A percentile compares a stretch with the other conserved stretches of the same genome.
Evolutionary conservation across 2,113 vertebrate species (phyloP).

Genomic region (Limnothrissa miodon): DNA sequence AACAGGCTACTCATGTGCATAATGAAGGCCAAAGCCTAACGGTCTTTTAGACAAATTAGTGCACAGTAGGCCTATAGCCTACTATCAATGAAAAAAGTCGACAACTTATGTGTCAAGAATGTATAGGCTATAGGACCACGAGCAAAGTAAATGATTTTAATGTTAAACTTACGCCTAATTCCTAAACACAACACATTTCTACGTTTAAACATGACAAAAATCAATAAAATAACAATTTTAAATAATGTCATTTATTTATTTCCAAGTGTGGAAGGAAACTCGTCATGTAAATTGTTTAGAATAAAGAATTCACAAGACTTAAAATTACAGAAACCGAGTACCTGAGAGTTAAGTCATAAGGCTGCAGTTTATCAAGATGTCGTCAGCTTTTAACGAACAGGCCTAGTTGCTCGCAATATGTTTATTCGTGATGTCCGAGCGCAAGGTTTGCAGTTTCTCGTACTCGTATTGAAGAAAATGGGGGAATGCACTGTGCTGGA

Average conservation of each 20-base stretch:
- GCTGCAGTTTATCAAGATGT: background rate
- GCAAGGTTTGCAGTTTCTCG: conserved; percentile 66
- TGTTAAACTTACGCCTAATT: background rate
- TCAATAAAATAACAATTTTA: conserved; percentile 37
- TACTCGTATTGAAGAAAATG: conserved; percentile 70
- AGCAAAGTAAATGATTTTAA: background rate
- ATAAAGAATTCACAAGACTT: background rate
- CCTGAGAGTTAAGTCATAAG: conserved; percentile 7
- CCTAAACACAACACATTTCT: too few species aligned
- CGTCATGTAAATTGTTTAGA: conserved; percentile 67
- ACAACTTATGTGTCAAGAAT: background rate
- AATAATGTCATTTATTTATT: conserved; percentile 66
- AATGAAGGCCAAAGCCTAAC: background rate
- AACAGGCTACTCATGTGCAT: background rate
- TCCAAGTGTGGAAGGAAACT: conserved; percentile 61
- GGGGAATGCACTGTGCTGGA: conserved; percentile 63
- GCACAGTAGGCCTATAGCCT: too few species aligned
- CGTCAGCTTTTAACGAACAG: background rate
- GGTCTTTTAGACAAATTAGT: background rate
- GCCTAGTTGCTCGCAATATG: conserved; percentile 52
- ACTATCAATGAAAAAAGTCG: background rate
- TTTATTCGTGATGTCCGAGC: conserved; percentile 56
- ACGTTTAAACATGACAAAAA: background rate
- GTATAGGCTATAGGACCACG: too few species aligned
- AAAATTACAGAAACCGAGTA: conserved; percentile 19